phyloP scores from a whole-genome alignment of 2,797 vertebrate genomes.

The Dermochelys coriacea region DNA sequence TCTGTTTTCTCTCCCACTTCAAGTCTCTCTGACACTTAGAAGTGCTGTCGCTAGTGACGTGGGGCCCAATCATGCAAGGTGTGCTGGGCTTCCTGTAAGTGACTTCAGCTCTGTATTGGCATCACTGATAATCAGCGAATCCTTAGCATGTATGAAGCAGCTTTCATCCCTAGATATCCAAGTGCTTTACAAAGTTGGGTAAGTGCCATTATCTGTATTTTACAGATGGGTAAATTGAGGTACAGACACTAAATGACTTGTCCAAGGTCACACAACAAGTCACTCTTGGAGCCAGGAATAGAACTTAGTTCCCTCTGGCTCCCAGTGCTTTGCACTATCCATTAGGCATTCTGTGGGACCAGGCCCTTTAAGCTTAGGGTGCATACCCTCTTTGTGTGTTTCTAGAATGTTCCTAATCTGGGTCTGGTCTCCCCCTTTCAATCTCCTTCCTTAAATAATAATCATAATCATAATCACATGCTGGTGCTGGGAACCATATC shows the following conservation, averaged over 20 bases:
- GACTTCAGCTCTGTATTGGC: conserved; percentile 47
- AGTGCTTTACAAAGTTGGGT: conserved; percentile 43
- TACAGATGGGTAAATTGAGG: conserved; percentile 53
- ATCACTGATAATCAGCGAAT: conserved; percentile 32
- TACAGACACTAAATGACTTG: background rate
- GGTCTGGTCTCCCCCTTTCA: background rate
- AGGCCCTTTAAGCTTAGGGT: background rate
- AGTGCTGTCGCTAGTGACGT: conserved; percentile 70
- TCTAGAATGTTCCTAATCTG: background rate
- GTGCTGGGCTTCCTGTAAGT: conserved; percentile 55
- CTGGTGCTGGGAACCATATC: background rate
- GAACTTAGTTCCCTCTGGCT: background rate
- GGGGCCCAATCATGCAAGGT: conserved; percentile 67
- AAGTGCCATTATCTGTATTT: background rate
- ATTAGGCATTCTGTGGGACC: background rate
- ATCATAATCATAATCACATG: background rate
- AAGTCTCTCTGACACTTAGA: conserved; percentile 70
- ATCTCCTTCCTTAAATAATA: background rate
- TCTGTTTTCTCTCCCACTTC: conserved; percentile 73
- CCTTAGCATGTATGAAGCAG: too few relatives aligned
- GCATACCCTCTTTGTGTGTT: background rate
- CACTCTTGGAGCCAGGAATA: background rate
- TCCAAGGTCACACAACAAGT: background rate
- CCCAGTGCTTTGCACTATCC: background rate
- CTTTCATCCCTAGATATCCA: background rate